A percentile compares a stretch with the other conserved stretches of the same genome.
phyloP scores from a whole-genome alignment of 2,113 vertebrate species.

The Syngnathus floridae region DNA sequence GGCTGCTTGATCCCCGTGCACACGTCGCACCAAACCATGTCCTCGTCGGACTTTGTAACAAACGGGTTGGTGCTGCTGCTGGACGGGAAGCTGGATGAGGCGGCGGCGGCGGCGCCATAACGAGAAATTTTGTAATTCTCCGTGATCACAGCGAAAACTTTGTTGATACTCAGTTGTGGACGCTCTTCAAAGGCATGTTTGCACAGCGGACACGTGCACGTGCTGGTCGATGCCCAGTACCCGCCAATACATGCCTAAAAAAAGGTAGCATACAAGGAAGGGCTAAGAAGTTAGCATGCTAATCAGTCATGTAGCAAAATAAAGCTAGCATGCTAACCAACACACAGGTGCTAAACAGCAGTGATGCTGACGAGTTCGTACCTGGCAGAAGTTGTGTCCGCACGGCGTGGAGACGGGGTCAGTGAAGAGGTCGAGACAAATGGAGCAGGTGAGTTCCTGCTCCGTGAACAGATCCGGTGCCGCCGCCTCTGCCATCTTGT shows the following conservation, averaged over 20 bases:
- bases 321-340: no score
- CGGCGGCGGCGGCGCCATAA: constrained; percentile 23
- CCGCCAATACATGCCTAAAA: constrained; percentile 57
- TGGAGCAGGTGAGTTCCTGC: constrained; percentile 72
- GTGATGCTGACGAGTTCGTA: constrained; percentile 21
- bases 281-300: background rate
- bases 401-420: constrained; percentile 71
- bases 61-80: constrained; percentile 22
- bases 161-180: constrained; percentile 69
- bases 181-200: constrained; percentile 55
- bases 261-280: background rate
- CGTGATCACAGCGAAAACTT: constrained; percentile 65
- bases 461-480: constrained; percentile 55
- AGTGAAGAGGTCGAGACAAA: constrained; percentile 71
- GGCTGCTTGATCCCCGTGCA: constrained; percentile 63
- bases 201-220: constrained; percentile 67
- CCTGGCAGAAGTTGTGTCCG: constrained; percentile 76
- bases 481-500: constrained; percentile 39
- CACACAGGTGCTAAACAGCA: background rate
- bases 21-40: constrained; percentile 64
- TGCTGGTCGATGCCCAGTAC: constrained; percentile 60
- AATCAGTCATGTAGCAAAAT: background rate
- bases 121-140: constrained; percentile 60
- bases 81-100: fast-evolving
- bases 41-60: background rate